A percentile compares a stretch with the other conserved stretches of the same genome.
Evolutionary conservation across 1,140 invertebrate species (phyloP).

Genomic region (Brachionus asplanchnoidis): DNA sequence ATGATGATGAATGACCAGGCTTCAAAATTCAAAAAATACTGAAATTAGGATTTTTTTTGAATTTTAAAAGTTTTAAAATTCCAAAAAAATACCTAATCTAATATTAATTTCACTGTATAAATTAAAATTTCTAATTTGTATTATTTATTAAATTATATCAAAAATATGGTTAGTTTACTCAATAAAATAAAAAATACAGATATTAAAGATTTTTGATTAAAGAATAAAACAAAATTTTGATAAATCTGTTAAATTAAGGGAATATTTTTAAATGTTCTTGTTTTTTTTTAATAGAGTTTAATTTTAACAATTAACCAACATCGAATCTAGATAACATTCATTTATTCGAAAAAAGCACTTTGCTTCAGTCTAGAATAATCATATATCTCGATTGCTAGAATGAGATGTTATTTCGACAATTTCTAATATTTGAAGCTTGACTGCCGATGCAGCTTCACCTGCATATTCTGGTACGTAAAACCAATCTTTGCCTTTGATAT

Average conservation of each 20-base stretch:
- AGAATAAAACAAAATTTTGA: neutral
- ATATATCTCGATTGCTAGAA: neutral
- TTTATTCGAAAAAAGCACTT: neutral
- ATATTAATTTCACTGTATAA: too few species aligned
- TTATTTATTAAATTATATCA: neutral
- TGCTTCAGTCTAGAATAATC: neutral
- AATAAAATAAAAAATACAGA: neutral
- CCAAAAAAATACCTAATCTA: too few species aligned
- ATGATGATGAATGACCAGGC: too few species aligned
- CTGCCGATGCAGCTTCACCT: conserved; percentile 36
- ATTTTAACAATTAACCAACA: neutral
- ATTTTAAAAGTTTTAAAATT: too few species aligned
- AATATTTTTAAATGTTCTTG: neutral
- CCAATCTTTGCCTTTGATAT: conserved; percentile 38
- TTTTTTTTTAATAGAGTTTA: neutral
- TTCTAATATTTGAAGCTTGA: conserved; percentile 24
- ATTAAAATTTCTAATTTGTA: too few species aligned
- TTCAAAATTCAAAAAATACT: too few species aligned
- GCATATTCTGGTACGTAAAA: conserved; percentile 36
- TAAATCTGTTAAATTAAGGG: neutral
- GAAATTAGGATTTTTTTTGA: too few species aligned
- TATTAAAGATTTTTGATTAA: neutral
- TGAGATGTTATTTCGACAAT: conserved; percentile 35
- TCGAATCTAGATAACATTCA: neutral
- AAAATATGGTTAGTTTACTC: neutral